Evolutionary conservation across 2,113 vertebrate species (phyloP), one percentile per base, ranked within the genome.

Genomic region (Platysteira castanea): DNA sequence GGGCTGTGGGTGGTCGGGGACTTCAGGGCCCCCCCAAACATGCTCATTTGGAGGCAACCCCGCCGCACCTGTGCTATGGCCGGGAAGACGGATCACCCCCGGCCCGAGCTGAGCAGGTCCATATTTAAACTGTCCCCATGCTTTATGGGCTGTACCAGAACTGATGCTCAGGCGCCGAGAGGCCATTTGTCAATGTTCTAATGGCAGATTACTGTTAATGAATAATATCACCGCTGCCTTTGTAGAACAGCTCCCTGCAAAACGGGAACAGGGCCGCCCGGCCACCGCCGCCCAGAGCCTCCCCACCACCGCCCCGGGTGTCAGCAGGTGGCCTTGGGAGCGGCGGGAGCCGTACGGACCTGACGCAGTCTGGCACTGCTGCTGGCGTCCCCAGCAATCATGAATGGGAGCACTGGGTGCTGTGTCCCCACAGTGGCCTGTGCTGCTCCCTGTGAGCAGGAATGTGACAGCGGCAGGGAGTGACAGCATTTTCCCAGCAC

Each of bases 81-180:
- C 49, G 37, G 91, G 90, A 98, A 98, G 98, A 99, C 98, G 42
- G 98, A 99, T 99, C 98, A 98, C 98, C 98, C 97, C 97, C 93
- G 83, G 97, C 97, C 98, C 87, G 49, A 96, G 98, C 98, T 98
- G 98, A 99, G 98, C 98, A 99, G 99, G 98, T 98, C 98, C 97
- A 98, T 98, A 99, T 98, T 98, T 99, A 99, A 99, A 98, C 99
- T 98, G 98, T 99, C 98, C 98, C 98, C 93, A 98, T 99, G 98
- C 98, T 99, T 99, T 99, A 99, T 99, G 98, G 98, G 98, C 93
- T 93, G 97, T 97, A 98, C 98, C 97, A 97, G 98, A 98, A 78
- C 97, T 98, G 97, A 98, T 79, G 98, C 97, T 98, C 98, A 92
- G 97, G 98, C 91, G 79, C 98, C 94, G 92, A 96, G 98, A 96